Evolutionary conservation across 1,140 invertebrate genomes (phyloP).

Genomic region (Lethrus apterus): DNA sequence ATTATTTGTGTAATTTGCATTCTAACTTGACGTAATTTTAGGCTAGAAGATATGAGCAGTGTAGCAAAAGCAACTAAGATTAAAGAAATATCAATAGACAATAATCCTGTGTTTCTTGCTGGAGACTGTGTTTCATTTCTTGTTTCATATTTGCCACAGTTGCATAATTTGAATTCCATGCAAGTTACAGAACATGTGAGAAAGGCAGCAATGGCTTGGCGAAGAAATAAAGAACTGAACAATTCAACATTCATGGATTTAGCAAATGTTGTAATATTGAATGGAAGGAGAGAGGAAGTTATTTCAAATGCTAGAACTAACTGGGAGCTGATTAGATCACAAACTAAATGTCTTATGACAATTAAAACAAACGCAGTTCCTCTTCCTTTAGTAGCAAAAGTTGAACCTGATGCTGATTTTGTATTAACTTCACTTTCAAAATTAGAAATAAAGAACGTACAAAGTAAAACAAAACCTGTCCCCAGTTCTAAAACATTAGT

Average conservation of each 20-base stretch:
- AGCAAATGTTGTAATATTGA: constrained; percentile 57
- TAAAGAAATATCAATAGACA: constrained; percentile 76
- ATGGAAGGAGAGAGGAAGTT: constrained; percentile 62
- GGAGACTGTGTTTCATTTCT: constrained; percentile 71
- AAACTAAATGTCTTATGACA: constrained; percentile 48
- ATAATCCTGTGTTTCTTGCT: constrained; percentile 70
- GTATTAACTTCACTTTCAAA: constrained; percentile 32
- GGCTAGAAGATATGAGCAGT: constrained; percentile 74
- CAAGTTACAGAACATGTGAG: constrained; percentile 67
- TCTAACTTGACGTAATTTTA: no score
- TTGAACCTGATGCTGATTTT: constrained; percentile 35
- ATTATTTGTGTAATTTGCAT: background rate
- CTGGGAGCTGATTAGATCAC: constrained; percentile 68
- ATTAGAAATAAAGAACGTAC: constrained; percentile 11
- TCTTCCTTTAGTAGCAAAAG: constrained; percentile 28
- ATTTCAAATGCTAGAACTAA: constrained; percentile 75
- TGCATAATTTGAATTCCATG: constrained; percentile 63
- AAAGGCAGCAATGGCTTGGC: constrained; percentile 65
- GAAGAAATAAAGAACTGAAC: constrained; percentile 64
- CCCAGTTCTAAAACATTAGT: constrained; percentile 26
- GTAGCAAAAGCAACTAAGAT: constrained; percentile 64
- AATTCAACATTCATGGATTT: constrained; percentile 58
- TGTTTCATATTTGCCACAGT: constrained; percentile 66
- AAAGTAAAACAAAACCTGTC: constrained; percentile 13
- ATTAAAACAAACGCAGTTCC: constrained; percentile 19